phyloP scores from a whole-genome alignment of 1,140 invertebrate genomes.

The Calycopis cecrops region DNA sequence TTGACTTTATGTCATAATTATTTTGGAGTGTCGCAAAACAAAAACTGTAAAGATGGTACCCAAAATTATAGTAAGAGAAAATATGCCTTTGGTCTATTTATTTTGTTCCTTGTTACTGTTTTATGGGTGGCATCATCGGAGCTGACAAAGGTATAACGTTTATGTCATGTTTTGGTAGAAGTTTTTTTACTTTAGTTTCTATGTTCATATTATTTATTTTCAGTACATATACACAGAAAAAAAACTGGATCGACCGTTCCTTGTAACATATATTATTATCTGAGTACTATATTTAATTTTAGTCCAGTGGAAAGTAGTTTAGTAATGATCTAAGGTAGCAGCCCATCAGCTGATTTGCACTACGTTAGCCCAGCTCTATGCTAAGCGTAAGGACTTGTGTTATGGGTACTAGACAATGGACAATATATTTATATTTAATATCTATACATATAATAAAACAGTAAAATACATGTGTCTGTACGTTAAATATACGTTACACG shows the following conservation, averaged over 20 bases:
- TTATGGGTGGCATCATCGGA: slow-evolving; percentile 66
- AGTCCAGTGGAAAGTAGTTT: no score
- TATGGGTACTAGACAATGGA: no score
- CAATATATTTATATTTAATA: no score
- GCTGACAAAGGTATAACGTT: slow-evolving; percentile 52
- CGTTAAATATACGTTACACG: no score
- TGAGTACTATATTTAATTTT: no score
- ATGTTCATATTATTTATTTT: slow-evolving; percentile 30
- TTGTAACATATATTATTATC: slow-evolving; percentile 62
- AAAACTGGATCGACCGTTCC: slow-evolving; percentile 58
- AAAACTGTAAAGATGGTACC: slow-evolving; percentile 54
- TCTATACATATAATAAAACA: no score
- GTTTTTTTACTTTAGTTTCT: background rate
- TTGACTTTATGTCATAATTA: slow-evolving; percentile 70
- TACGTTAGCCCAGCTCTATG: no score
- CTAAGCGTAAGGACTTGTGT: no score
- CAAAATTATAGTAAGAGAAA: slow-evolving; percentile 54
- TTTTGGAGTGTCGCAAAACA: slow-evolving; percentile 55
- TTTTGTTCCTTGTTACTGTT: slow-evolving; percentile 58
- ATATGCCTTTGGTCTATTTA: slow-evolving; percentile 61
- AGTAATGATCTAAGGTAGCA: no score
- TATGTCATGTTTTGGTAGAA: background rate
- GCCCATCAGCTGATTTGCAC: no score
- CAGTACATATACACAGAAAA: slow-evolving; percentile 64
- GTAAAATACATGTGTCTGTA: no score